Percentiles rank a stretch among this genome's conserved stretches.
Evolutionary conservation across 2,797 vertebrate genomes (phyloP).

Genomic region (Discoglossus pictus): DNA sequence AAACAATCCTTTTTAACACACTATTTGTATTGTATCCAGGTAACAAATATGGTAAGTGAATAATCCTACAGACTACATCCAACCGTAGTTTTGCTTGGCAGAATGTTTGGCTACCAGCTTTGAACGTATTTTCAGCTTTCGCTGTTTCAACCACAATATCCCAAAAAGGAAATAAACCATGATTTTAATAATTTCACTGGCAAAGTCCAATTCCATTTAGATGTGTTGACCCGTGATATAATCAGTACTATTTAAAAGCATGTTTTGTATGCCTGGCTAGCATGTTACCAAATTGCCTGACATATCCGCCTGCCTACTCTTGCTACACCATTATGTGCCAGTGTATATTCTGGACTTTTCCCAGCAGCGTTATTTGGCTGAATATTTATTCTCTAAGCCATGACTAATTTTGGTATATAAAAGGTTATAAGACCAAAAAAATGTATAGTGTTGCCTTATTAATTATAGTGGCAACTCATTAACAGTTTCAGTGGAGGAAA

Average conservation of each 20-base stretch:
- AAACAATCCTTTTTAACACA: conserved; percentile 75
- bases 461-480: no score
- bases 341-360: conserved; percentile 9
- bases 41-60: conserved; percentile 98
- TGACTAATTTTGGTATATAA: no score
- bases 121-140: conserved; percentile 71
- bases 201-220: background rate
- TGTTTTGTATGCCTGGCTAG: conserved; percentile 75
- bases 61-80: conserved; percentile 68
- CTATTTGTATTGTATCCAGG: conserved; percentile 88
- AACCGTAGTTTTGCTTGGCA: conserved; percentile 73
- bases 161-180: background rate
- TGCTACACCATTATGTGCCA: conserved; percentile 56
- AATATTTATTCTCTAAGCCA: no score
- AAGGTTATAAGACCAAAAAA: no score
- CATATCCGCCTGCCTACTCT: conserved; percentile 56
- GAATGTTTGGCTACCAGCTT: conserved; percentile 73
- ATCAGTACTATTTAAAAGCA: conserved; percentile 66
- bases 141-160: conserved; percentile 69
- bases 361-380: conserved; percentile 56
- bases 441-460: no score
- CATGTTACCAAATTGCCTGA: conserved; percentile 76
- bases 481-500: no score
- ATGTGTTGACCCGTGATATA: background rate
- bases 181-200: background rate